Conservation (phyloP, 2,797 vertebrate species). For the Mastacembelus armatus region DNA sequence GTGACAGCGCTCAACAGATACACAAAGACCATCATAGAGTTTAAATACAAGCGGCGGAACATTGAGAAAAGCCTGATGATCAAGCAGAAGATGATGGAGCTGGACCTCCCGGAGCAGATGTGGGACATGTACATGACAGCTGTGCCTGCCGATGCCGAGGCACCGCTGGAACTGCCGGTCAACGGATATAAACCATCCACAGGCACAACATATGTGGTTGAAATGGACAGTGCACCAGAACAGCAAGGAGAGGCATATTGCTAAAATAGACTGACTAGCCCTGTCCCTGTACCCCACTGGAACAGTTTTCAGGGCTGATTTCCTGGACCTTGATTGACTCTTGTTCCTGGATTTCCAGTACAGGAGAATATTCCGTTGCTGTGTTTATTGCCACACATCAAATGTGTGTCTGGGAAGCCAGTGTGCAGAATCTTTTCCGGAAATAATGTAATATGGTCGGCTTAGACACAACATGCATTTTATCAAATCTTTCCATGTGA, state of each 20-base stretch:
- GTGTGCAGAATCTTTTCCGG: neutral
- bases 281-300: neutral
- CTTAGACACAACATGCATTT: conserved; percentile 34
- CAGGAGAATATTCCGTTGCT: conserved; percentile 24
- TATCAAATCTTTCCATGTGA: conserved; percentile 32
- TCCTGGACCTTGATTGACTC: neutral
- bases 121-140: conserved; percentile 87
- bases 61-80: conserved; percentile 87
- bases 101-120: conserved; percentile 80
- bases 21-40: conserved; percentile 88
- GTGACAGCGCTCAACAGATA: conserved; percentile 90
- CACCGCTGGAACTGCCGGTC: conserved; percentile 55
- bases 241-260: conserved; percentile 74
- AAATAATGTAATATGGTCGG: conserved; percentile 24
- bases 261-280: conserved; percentile 31
- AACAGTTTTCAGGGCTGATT: neutral
- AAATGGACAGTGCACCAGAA: conserved; percentile 57
- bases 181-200: conserved; percentile 77
- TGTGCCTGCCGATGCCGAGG: conserved; percentile 66
- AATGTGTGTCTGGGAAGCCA: conserved; percentile 12
- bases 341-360: conserved; percentile 34
- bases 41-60: conserved; percentile 88
- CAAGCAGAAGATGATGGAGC: conserved; percentile 83
- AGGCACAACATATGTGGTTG: conserved; percentile 68
- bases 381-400: conserved; percentile 13